A percentile compares a stretch with the other conserved stretches of the same genome.
Conservation (phyloP, 1,140 invertebrate species). For the Sinonovacula constricta region DNA sequence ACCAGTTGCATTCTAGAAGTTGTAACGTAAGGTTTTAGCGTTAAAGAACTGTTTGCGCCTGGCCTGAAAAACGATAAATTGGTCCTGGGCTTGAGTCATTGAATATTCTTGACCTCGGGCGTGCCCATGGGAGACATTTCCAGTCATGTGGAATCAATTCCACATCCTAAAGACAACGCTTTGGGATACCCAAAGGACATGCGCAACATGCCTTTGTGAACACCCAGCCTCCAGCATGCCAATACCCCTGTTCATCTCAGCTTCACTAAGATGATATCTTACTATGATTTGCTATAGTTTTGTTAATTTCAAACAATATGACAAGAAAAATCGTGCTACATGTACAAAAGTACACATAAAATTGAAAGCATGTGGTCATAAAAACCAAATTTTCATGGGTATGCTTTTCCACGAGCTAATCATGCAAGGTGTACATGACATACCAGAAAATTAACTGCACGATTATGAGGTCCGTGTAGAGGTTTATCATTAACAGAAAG, state of each 20-base stretch:
- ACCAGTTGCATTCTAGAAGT: constrained; percentile 10
- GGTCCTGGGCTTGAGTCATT: background rate
- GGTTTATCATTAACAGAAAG: background rate
- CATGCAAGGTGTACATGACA: too few relatives aligned
- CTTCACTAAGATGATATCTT: background rate
- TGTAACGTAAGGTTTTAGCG: constrained; percentile 1
- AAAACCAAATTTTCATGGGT: background rate
- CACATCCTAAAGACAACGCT: constrained; percentile 3
- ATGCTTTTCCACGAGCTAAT: background rate
- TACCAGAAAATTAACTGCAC: background rate
- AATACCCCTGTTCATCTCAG: background rate
- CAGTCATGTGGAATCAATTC: constrained; percentile 10
- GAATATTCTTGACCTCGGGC: constrained; percentile 11
- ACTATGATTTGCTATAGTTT: background rate
- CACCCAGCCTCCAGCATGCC: background rate
- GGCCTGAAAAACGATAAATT: constrained; percentile 1
- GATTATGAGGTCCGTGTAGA: background rate
- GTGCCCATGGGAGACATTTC: background rate
- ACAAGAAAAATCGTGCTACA: background rate
- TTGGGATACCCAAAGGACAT: constrained; percentile 3
- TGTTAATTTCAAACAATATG: background rate
- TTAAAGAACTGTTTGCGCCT: background rate
- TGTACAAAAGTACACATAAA: background rate
- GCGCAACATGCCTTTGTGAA: background rate
- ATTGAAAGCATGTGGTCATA: background rate